Conservation (phyloP, 2,888 invertebrate species). For the Epinotia bilunana region DNA sequence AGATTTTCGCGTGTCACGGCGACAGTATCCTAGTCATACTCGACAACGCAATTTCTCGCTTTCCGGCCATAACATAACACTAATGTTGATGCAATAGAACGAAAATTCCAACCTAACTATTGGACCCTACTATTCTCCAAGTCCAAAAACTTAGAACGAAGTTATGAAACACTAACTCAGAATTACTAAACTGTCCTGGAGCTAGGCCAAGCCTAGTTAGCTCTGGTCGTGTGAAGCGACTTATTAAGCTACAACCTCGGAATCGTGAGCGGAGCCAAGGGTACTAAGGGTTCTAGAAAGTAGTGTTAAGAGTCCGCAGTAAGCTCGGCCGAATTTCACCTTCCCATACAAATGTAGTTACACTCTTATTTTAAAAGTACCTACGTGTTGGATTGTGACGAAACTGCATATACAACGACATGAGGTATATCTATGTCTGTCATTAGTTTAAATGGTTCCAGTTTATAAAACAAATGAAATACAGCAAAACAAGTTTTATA, state of each 20-base stretch:
- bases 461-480: no score
- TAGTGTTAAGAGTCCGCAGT: no score
- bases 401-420: no score
- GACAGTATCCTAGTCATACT: no score
- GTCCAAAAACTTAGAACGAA: constrained; percentile 12
- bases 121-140: neutral
- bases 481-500: no score
- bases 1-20: no score
- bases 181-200: constrained; percentile 8
- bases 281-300: constrained; percentile 4
- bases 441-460: no score
- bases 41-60: neutral
- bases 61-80: neutral
- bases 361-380: no score
- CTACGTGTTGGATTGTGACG: no score
- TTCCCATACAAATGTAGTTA: no score
- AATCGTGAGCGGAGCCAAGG: neutral
- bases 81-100: neutral
- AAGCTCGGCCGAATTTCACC: no score
- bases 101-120: neutral
- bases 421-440: no score
- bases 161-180: constrained; percentile 10
- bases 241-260: neutral
- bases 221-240: neutral
- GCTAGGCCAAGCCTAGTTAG: constrained; percentile 3